A percentile compares a stretch with the other conserved stretches of the same genome.
Conservation (phyloP, 2,888 invertebrate genomes). For the Diachrysia chrysitis region DNA sequence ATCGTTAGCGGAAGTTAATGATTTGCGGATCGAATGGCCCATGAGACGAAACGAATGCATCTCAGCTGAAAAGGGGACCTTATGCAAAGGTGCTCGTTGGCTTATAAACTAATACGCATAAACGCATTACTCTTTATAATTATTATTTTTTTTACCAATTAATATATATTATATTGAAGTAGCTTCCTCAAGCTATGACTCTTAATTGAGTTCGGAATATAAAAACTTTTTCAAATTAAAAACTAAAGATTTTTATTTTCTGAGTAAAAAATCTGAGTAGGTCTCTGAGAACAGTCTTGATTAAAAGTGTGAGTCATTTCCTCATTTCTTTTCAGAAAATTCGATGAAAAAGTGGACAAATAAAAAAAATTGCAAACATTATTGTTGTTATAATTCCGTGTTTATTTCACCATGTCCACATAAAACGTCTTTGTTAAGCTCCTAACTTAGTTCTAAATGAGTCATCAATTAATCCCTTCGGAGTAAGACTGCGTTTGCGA, state of each 20-base stretch:
- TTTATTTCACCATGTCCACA: not conserved
- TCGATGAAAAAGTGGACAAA: not conserved
- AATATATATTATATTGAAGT: too few species aligned
- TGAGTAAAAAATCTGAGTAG: not conserved
- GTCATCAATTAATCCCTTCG: constrained; percentile 52
- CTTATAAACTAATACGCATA: not conserved
- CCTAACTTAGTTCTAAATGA: constrained; percentile 34
- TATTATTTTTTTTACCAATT: too few species aligned
- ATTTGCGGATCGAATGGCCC: not conserved
- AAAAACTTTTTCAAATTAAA: not conserved
- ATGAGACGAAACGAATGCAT: not conserved
- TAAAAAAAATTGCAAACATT: not conserved
- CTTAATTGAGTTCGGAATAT: too few species aligned
- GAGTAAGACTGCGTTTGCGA: constrained; percentile 22
- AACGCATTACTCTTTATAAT: too few species aligned
- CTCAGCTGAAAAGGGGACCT: not conserved
- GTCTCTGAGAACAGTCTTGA: not conserved
- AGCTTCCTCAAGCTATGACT: too few species aligned
- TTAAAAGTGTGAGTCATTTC: not conserved
- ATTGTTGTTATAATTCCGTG: not conserved
- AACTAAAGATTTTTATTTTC: not conserved
- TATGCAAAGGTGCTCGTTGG: not conserved
- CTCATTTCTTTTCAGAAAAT: not conserved
- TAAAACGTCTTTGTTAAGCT: constrained; percentile 42
- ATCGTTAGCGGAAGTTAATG: not conserved